Conservation (phyloP, 2,888 invertebrate genomes). For the Ellobium chinense region DNA sequence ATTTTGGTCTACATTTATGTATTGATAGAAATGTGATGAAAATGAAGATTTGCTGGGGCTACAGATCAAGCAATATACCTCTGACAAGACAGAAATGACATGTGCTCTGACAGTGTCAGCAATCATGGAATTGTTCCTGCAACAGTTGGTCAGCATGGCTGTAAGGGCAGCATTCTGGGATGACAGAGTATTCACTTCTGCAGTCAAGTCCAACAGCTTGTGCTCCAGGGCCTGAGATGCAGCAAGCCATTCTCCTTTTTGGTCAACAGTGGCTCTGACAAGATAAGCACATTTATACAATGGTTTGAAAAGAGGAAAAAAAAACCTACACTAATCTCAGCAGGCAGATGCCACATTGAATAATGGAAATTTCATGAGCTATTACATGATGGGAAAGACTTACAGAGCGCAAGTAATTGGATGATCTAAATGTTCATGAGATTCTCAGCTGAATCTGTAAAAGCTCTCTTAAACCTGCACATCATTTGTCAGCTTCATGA, state of each 20-base stretch:
- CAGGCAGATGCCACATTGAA: too few relatives aligned
- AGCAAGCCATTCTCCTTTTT: constrained; percentile 21
- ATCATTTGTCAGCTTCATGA: too few relatives aligned
- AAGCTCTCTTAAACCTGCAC: too few relatives aligned
- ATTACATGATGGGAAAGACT: too few relatives aligned
- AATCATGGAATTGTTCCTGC: constrained; percentile 62
- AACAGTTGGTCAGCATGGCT: constrained; percentile 63
- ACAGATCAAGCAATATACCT: too few relatives aligned
- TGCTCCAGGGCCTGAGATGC: constrained; percentile 50
- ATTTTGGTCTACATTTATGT: too few relatives aligned
- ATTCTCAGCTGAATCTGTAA: too few relatives aligned
- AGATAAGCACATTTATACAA: neutral
- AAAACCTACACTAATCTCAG: neutral
- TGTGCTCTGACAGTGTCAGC: constrained; percentile 56
- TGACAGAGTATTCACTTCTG: constrained; percentile 55
- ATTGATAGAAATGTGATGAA: too few relatives aligned
- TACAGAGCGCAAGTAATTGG: too few relatives aligned
- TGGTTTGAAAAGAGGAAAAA: neutral
- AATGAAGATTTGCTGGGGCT: too few relatives aligned
- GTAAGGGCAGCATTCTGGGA: constrained; percentile 56
- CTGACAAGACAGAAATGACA: constrained; percentile 57
- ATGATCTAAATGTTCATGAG: too few relatives aligned
- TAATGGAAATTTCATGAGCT: too few relatives aligned
- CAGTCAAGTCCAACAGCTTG: constrained; percentile 57
- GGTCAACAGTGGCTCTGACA: constrained; percentile 2